These are phyloP conservation scores for Oenanthe oenanthe DNA, from an alignment of 2,113 vertebrate genomes.

Conservation along the genomic window DNA sequence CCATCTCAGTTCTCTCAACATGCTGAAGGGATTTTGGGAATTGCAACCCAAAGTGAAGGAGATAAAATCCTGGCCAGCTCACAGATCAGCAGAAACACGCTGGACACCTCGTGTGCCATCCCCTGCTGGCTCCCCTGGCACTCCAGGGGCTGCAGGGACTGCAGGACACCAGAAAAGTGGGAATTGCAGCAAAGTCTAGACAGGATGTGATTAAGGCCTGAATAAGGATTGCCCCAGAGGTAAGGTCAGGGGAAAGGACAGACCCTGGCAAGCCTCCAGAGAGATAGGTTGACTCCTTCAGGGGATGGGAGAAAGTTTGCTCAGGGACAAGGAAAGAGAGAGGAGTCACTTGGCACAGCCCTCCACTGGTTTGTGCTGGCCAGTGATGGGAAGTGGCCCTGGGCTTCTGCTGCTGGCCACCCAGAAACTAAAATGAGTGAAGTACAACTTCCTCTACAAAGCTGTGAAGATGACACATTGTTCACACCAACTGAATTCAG, in stretches of 20 bases:
- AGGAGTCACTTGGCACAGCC: not conserved
- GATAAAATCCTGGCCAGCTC: not conserved
- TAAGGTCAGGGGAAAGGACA: conserved; percentile 72
- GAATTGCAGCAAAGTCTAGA: conserved; percentile 75
- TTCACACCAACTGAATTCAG: not conserved
- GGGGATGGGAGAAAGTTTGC: conserved; percentile 9
- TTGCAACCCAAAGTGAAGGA: not conserved
- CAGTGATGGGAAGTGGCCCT: not conserved
- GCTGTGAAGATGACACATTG: not conserved
- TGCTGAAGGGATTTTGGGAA: not conserved
- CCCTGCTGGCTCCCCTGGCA: not conserved
- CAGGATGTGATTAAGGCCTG: conserved; percentile 78
- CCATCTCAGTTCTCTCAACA: not conserved
- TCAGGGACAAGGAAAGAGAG: not conserved
- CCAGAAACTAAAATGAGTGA: not conserved
- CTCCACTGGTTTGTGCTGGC: not conserved
- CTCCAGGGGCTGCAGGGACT: not conserved
- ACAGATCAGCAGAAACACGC: not conserved
- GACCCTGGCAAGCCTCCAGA: conserved; percentile 61
- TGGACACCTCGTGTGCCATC: not conserved
- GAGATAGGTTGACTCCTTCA: conserved; percentile 32
- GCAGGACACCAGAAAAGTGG: not conserved
- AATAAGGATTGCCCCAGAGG: conserved; percentile 70
- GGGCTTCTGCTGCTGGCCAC: not conserved
- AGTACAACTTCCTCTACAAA: not conserved